phyloP scores from a whole-genome alignment of 2,888 invertebrate species.

The Cheilosia variabilis region DNA sequence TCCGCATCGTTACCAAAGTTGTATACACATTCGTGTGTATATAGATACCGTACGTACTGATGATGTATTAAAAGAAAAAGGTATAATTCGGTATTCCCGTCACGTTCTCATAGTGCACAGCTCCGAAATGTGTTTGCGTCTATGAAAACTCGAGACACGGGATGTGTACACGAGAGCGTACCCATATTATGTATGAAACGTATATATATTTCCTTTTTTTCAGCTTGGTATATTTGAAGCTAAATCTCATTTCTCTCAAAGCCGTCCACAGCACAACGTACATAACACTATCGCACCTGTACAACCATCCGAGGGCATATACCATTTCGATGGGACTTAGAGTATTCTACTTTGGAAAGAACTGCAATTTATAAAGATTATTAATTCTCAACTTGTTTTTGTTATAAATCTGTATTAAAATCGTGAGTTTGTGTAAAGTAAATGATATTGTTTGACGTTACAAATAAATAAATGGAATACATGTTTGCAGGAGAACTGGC shows the following conservation, averaged over 20 bases:
- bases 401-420: not conserved
- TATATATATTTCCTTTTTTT: conserved; percentile 20
- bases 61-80: conserved; percentile 67
- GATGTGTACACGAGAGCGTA: conserved; percentile 49
- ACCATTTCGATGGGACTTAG: conserved; percentile 43
- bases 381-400: conserved; percentile 23
- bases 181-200: conserved; percentile 24
- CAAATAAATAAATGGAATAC: not conserved
- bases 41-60: conserved; percentile 34
- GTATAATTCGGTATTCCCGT: conserved; percentile 43
- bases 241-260: conserved; percentile 61
- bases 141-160: conserved; percentile 66
- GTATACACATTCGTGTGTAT: conserved; percentile 22
- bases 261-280: conserved; percentile 14
- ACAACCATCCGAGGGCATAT: conserved; percentile 5
- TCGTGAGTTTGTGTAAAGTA: conserved; percentile 4
- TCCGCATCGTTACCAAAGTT: conserved; percentile 60
- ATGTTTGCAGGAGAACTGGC: not conserved
- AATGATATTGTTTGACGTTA: not conserved
- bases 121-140: conserved; percentile 71
- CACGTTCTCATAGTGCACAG: conserved; percentile 72
- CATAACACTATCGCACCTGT: conserved; percentile 63
- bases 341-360: conserved; percentile 26
- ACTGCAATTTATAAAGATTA: conserved; percentile 40
- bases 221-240: conserved; percentile 43